Base-by-base conservation (phyloP, 2,797 vertebrate species). In the Neosalanx taihuensis region DNA sequence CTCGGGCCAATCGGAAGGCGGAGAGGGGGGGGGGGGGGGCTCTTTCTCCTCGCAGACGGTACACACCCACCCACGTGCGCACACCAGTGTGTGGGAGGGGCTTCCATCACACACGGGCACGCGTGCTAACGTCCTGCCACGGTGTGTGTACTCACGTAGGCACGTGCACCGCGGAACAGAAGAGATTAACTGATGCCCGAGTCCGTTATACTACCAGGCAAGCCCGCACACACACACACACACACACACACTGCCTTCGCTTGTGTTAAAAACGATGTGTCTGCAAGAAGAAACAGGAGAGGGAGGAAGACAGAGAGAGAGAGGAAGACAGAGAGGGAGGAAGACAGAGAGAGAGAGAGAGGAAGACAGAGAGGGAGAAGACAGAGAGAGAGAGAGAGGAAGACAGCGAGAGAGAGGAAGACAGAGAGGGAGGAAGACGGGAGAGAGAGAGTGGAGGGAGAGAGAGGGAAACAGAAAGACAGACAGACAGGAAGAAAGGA, bases 1-100 rank as follows among this genome's bases (percentile, higher is more conserved):
- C 46, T 53, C 49, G 4, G 49, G 69, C 85, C 81, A 84, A 61
- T 83, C 1, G 75, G 59, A 41, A n/a, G 46, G 31, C 15, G 1
- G 72, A 72, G 69, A 71, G 67, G 60, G 71, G 41, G 70, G 26
- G 67, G 60, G 71, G 41, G 70, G 26, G 23, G 23, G 23, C 23
- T 26, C 41, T 63, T 33, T 76, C 73, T 75, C 81, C 69, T 56
- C 35, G 49, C 70, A 73, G 76, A 67, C 67, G 1, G 46, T 2
- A 67, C 72, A 73, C 70, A 20, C 79, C 78, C 77, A 76, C 76
- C 75, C 18, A 62, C 59, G 9, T 51, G 56, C 67, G 6, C 67
- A 60, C 15, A 51, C 15, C 15, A 30, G 13, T 30, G 10, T 31
- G 26, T 62, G 26, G 29, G 26, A 33, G 37, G 37, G 61, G 61